These are phyloP conservation scores for Pogona vitticeps DNA, from an alignment of 2,113 vertebrate genomes.

Conservation along the genomic window DNA sequence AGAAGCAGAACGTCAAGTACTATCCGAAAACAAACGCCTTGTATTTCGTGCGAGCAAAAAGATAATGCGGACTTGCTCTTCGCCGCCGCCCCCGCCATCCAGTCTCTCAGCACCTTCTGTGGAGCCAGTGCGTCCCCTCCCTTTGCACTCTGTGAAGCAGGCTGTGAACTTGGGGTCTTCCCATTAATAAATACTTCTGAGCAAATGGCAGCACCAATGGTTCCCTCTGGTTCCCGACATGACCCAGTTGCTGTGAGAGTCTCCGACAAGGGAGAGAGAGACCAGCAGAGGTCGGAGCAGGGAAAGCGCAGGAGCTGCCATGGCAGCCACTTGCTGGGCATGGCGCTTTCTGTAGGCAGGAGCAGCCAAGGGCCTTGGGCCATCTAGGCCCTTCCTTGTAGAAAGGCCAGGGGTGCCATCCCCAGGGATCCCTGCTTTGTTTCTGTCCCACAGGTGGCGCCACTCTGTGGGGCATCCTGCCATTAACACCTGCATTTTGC, in stretches of 20 bases:
- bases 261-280: too few relatives aligned
- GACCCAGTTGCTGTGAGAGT: not conserved
- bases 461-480: too few relatives aligned
- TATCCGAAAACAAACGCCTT: conserved; percentile 99
- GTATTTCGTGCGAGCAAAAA: conserved; percentile 99
- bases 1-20: conserved; percentile 99
- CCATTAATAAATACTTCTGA: conserved; percentile 61
- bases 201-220: conserved; percentile 44
- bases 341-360: too few relatives aligned
- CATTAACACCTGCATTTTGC: too few relatives aligned
- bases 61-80: conserved; percentile 81
- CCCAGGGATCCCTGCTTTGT: too few relatives aligned
- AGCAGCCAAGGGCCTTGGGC: too few relatives aligned
- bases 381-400: too few relatives aligned
- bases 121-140: not conserved
- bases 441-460: too few relatives aligned
- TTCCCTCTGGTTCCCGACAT: conserved; percentile 47
- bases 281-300: too few relatives aligned
- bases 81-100: not conserved
- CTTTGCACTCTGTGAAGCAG: conserved; percentile 26
- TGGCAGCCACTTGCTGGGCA: too few relatives aligned
- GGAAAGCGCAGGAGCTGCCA: not conserved
- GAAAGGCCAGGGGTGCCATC: too few relatives aligned
- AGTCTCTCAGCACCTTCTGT: conserved; percentile 51
- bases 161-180: conserved; percentile 69